Evolutionary conservation across 2,888 invertebrate species (phyloP).

Genomic region (Acleris literana): DNA sequence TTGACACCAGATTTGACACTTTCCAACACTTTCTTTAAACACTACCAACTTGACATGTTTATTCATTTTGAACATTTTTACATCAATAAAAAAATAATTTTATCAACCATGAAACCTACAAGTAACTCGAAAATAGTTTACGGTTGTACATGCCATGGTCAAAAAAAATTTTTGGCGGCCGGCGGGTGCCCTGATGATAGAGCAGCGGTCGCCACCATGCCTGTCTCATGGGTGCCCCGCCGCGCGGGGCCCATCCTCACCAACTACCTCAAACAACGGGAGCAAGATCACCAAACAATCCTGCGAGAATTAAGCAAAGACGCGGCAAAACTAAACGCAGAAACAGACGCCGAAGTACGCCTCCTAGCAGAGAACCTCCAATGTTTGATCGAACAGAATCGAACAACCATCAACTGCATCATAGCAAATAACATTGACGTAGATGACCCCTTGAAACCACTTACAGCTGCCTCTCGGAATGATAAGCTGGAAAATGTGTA

Average conservation of each 20-base stretch:
- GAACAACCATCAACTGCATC: constrained; percentile 56
- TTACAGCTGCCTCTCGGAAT: constrained; percentile 46
- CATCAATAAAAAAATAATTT: too few species aligned
- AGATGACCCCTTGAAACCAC: constrained; percentile 15
- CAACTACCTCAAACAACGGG: constrained; percentile 61
- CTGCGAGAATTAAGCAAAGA: constrained; percentile 48
- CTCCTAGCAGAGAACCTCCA: constrained; percentile 56
- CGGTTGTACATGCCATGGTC: fast-evolving
- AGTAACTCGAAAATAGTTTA: too few species aligned
- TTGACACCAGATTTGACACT: too few species aligned
- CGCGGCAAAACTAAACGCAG: constrained; percentile 53
- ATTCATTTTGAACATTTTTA: too few species aligned
- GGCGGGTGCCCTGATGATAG: constrained; percentile 47
- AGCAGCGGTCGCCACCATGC: constrained; percentile 64
- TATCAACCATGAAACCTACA: too few species aligned
- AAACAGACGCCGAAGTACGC: constrained; percentile 57
- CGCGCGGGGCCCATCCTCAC: constrained; percentile 59
- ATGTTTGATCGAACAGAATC: constrained; percentile 55
- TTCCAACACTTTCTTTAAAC: too few species aligned
- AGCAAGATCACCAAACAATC: constrained; percentile 52
- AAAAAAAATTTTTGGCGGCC: too few species aligned
- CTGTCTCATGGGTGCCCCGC: constrained; percentile 40
- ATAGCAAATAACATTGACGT: constrained; percentile 44
- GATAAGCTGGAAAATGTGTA: constrained; percentile 51
- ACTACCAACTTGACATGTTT: too few species aligned